phyloP scores from a whole-genome alignment of 1,140 invertebrate genomes.

The Apis dorsata region DNA sequence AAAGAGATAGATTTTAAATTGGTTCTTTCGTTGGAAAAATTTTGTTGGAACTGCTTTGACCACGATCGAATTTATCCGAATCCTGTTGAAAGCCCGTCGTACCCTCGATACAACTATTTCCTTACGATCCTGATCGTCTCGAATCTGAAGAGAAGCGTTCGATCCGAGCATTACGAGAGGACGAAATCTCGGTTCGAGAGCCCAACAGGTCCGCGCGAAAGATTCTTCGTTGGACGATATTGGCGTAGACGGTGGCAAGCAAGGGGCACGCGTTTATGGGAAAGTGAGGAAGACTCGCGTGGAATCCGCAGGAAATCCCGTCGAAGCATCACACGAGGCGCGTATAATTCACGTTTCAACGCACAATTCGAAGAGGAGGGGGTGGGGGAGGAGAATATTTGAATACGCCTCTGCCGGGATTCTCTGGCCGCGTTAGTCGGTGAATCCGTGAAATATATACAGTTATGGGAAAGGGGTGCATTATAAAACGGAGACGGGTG shows the following conservation, averaged over 20 bases:
- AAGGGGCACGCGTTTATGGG: slow-evolving; percentile 28
- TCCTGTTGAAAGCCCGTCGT: no score
- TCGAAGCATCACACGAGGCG: slow-evolving; percentile 49
- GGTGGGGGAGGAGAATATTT: slow-evolving; percentile 38
- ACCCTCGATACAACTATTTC: no score
- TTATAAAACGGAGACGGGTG: slow-evolving; percentile 67
- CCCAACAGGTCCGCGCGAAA: not conserved
- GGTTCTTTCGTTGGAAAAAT: no score
- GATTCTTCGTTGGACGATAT: slow-evolving; percentile 19
- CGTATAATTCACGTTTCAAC: slow-evolving; percentile 65
- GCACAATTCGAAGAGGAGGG: slow-evolving; percentile 48
- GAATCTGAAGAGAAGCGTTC: accelerated
- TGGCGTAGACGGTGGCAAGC: not conserved
- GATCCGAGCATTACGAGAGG: no score
- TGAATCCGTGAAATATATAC: slow-evolving; percentile 73
- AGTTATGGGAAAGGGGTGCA: slow-evolving; percentile 69
- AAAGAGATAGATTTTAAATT: no score
- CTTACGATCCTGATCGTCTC: no score
- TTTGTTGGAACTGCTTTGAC: no score
- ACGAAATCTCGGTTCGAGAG: not conserved
- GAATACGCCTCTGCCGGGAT: slow-evolving; percentile 61
- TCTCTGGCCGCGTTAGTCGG: slow-evolving; percentile 57
- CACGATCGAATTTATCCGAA: no score
- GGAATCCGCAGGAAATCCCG: slow-evolving; percentile 56
- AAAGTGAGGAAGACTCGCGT: slow-evolving; percentile 13